These are phyloP conservation scores for Chloropsis cyanopogon DNA, from an alignment of 2,113 vertebrate species.

Conservation along the genomic window DNA sequence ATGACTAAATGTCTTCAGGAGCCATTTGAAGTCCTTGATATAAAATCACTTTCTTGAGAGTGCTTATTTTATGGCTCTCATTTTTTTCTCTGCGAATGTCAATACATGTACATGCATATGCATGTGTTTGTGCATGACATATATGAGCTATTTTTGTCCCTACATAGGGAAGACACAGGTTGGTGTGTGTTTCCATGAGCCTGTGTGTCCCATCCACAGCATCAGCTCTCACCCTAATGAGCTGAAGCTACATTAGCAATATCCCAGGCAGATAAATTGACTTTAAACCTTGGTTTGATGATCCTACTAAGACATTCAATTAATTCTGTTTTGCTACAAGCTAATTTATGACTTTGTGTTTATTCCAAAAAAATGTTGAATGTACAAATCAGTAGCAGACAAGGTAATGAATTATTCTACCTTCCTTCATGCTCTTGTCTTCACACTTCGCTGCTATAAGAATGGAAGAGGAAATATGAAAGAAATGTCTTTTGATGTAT, in stretches of 20 bases:
- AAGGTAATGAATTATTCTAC: slow-evolving; percentile 75
- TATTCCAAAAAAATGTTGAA: slow-evolving; percentile 70
- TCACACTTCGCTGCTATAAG: slow-evolving; percentile 44
- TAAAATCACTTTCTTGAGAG: neutral
- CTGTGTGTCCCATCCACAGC: neutral
- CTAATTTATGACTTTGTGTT: slow-evolving; percentile 78
- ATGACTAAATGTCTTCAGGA: neutral
- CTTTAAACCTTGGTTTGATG: slow-evolving; percentile 74
- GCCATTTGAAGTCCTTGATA: neutral
- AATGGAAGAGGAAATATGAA: slow-evolving; percentile 64
- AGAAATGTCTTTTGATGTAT: slow-evolving; percentile 72
- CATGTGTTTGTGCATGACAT: neutral
- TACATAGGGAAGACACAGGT: neutral
- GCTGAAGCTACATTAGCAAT: slow-evolving; percentile 68
- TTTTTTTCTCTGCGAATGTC: neutral
- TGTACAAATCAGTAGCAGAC: slow-evolving; percentile 76
- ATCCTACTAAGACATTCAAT: slow-evolving; percentile 76
- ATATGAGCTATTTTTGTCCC: neutral
- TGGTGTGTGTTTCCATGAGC: neutral
- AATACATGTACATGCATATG: neutral
- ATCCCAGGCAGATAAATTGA: slow-evolving; percentile 73
- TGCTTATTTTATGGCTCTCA: neutral
- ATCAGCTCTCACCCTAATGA: slow-evolving; percentile 66
- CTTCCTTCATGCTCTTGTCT: slow-evolving; percentile 63
- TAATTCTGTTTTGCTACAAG: slow-evolving; percentile 80